Evolutionary conservation across 2,888 invertebrate genomes (phyloP).

Genomic region (Dichetophora obliterata): DNA sequence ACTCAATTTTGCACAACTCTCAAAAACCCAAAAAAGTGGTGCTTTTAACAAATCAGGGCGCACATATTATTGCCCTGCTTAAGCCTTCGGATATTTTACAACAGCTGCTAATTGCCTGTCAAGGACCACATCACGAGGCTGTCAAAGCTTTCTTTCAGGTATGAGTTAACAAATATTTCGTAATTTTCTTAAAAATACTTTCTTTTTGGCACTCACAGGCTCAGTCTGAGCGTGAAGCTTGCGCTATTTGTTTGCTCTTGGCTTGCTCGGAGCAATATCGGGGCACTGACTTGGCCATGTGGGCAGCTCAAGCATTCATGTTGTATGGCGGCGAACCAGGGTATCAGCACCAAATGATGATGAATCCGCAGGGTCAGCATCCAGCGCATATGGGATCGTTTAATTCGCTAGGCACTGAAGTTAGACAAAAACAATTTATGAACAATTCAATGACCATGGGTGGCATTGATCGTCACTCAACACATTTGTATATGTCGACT

Average conservation of each 20-base stretch:
- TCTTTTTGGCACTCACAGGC: slow-evolving; percentile 70
- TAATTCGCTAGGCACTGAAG: neutral
- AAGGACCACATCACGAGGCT: slow-evolving; percentile 87
- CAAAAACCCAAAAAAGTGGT: slow-evolving; percentile 84
- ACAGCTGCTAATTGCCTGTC: slow-evolving; percentile 83
- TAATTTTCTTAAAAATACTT: neutral
- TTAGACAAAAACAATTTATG: slow-evolving; percentile 31
- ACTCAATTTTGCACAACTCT: slow-evolving; percentile 66
- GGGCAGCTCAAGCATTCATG: slow-evolving; percentile 93
- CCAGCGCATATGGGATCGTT: neutral
- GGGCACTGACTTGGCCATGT: slow-evolving; percentile 81
- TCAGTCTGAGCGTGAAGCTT: slow-evolving; percentile 88
- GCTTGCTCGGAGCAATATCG: slow-evolving; percentile 78
- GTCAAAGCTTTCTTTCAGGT: slow-evolving; percentile 87
- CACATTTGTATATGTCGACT: slow-evolving; percentile 67
- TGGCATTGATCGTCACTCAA: slow-evolving; percentile 53
- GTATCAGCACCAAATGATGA: slow-evolving; percentile 59
- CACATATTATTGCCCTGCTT: slow-evolving; percentile 85
- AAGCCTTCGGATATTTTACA: slow-evolving; percentile 90
- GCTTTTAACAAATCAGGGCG: slow-evolving; percentile 89
- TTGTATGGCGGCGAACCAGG: slow-evolving; percentile 87
- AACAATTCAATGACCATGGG: slow-evolving; percentile 40
- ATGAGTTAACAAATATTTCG: neutral
- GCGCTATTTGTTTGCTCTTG: slow-evolving; percentile 87
- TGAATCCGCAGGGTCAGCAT: slow-evolving; percentile 45